These are phyloP conservation scores for Ailuropoda melanoleuca DNA, from an alignment of 2,113 vertebrate species.

Conservation along the genomic window DNA sequence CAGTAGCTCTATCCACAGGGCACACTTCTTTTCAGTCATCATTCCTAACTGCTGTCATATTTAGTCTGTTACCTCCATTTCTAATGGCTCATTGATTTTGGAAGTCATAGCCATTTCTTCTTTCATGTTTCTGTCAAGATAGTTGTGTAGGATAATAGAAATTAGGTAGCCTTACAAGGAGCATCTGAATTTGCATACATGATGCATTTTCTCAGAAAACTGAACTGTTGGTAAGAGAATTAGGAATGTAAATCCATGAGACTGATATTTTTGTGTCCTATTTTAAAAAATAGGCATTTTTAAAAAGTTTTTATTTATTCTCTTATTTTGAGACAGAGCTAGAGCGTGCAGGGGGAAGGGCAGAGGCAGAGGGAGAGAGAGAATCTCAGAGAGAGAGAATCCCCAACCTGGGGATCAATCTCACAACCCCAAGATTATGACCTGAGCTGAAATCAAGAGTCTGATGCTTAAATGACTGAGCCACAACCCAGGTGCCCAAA, in stretches of 20 bases:
- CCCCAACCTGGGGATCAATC: background rate
- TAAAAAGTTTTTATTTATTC: background rate
- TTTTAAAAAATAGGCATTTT: background rate
- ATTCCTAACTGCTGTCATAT: background rate
- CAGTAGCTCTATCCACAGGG: background rate
- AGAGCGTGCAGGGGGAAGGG: background rate
- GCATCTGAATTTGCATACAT: background rate
- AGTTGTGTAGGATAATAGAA: conserved; percentile 57
- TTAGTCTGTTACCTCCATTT: background rate
- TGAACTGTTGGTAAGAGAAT: background rate
- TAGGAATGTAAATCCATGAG: background rate
- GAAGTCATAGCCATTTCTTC: conserved; percentile 35
- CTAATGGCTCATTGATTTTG: conserved; percentile 62
- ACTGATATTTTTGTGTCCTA: background rate
- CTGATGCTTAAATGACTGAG: background rate
- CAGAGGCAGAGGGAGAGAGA: background rate
- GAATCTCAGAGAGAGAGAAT: background rate
- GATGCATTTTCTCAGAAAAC: background rate
- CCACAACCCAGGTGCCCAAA: background rate
- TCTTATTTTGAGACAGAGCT: background rate
- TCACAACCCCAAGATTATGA: background rate
- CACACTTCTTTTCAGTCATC: conserved; percentile 14
- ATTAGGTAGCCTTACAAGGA: conserved; percentile 14
- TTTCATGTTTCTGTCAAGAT: conserved; percentile 38
- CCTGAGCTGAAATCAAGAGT: background rate